Evolutionary conservation across 2,113 vertebrate genomes (phyloP).

Genomic region (Blennius ocellaris): DNA sequence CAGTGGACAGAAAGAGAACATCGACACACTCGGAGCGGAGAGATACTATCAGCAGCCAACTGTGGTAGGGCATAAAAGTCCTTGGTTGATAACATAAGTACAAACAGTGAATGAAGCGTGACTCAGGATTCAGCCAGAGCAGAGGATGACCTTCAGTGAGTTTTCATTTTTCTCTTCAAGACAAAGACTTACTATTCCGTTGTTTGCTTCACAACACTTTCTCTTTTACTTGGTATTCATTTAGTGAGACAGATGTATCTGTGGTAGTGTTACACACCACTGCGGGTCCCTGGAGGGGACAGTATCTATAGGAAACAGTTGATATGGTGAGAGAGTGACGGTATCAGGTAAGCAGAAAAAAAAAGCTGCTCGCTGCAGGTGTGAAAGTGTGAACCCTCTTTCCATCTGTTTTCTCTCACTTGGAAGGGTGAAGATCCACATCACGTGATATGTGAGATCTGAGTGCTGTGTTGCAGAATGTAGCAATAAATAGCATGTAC

Average conservation of each 20-base stretch:
- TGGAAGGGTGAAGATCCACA: slow-evolving; percentile 9
- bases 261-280: slow-evolving; percentile 1
- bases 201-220: slow-evolving; percentile 3
- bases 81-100: slow-evolving; percentile 63
- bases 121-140: slow-evolving; percentile 46
- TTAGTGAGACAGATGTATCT: slow-evolving; percentile 18
- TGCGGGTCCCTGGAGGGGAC: slow-evolving; percentile 35
- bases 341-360: slow-evolving; percentile 30
- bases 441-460: slow-evolving; percentile 17
- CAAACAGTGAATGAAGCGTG: slow-evolving; percentile 44
- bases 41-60: slow-evolving; percentile 65
- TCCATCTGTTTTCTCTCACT: slow-evolving; percentile 17
- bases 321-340: slow-evolving; percentile 52
- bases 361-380: slow-evolving; percentile 43
- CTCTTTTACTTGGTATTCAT: neutral
- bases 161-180: slow-evolving; percentile 12
- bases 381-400: slow-evolving; percentile 40
- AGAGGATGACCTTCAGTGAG: slow-evolving; percentile 43
- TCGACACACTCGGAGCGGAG: slow-evolving; percentile 45
- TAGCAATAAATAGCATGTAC: slow-evolving; percentile 20
- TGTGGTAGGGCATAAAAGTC: slow-evolving; percentile 58
- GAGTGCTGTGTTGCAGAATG: slow-evolving; percentile 21
- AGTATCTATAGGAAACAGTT: slow-evolving; percentile 71
- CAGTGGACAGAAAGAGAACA: slow-evolving; percentile 65
- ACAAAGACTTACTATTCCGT: slow-evolving; percentile 6